Conservation (phyloP, 2,113 vertebrate species). For the Paedocypris sp. region DNA sequence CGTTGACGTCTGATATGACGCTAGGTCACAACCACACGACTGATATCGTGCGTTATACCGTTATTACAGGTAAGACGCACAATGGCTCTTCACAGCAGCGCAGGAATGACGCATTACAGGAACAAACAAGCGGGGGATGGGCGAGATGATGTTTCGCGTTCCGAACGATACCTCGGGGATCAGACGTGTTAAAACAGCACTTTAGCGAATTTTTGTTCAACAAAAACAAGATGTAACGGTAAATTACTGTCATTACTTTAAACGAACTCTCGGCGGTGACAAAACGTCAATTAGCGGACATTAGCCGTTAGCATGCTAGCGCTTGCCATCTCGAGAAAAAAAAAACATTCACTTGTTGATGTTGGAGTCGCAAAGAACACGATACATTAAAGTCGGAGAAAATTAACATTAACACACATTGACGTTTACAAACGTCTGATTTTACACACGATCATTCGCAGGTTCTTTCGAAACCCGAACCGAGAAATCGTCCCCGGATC, state of each 20-base stretch:
- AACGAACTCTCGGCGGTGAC: not conserved
- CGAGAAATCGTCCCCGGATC: too few species aligned
- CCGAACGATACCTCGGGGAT: not conserved
- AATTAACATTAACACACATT: too few species aligned
- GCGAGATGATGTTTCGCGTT: not conserved
- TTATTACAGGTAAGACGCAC: not conserved
- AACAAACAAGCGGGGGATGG: constrained; percentile 6
- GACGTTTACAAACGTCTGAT: too few species aligned
- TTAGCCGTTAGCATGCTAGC: not conserved
- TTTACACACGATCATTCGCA: too few species aligned
- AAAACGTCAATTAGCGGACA: too few species aligned
- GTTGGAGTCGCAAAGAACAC: not conserved
- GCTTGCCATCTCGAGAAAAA: not conserved
- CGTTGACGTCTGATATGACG: too few species aligned
- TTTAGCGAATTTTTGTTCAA: not conserved
- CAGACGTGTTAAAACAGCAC: not conserved
- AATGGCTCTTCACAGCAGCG: too few species aligned
- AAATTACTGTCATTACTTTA: not conserved
- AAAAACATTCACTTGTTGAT: not conserved
- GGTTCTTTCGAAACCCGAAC: too few species aligned
- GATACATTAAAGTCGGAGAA: too few species aligned
- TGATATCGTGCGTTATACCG: too few species aligned
- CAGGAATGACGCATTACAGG: not conserved
- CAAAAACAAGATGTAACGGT: too few species aligned
- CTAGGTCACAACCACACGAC: too few species aligned